phyloP scores from a whole-genome alignment of 1,140 invertebrate genomes.

The Cotesia glomerata region DNA sequence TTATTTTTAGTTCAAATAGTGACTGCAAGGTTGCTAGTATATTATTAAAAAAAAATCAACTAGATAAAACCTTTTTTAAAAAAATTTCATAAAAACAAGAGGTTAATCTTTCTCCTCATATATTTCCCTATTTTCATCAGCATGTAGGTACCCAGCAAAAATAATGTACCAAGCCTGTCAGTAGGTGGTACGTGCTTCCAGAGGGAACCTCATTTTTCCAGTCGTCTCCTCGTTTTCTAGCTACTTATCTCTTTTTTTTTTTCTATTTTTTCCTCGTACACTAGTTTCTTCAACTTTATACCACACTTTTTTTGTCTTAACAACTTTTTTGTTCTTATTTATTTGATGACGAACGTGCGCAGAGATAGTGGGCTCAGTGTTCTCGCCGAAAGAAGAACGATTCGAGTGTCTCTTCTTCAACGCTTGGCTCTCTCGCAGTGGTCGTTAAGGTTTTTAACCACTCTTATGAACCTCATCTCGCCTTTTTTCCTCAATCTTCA shows the following conservation, averaged over 20 bases:
- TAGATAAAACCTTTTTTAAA: no score
- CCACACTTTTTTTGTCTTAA: neutral
- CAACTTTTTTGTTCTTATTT: neutral
- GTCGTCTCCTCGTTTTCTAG: neutral
- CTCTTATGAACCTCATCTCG: neutral
- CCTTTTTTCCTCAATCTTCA: neutral
- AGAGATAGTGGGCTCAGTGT: neutral
- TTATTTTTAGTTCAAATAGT: no score
- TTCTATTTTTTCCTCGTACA: constrained; percentile 7
- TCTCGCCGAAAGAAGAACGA: constrained; percentile 7
- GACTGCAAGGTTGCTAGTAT: no score
- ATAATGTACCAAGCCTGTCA: neutral
- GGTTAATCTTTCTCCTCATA: neutral
- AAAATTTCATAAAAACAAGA: no score
- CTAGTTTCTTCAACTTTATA: neutral
- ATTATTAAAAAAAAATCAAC: no score
- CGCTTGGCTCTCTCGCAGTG: constrained; percentile 6
- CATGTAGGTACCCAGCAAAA: neutral
- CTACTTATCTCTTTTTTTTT: neutral
- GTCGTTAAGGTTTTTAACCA: constrained; percentile 14
- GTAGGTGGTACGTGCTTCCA: constrained; percentile 18
- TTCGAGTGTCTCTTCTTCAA: constrained; percentile 33
- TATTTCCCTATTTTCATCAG: neutral
- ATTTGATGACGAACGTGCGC: constrained; percentile 6
- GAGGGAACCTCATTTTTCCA: constrained; percentile 15